phyloP scores from a whole-genome alignment of 2,888 invertebrate species.

The Meteorus colon region DNA sequence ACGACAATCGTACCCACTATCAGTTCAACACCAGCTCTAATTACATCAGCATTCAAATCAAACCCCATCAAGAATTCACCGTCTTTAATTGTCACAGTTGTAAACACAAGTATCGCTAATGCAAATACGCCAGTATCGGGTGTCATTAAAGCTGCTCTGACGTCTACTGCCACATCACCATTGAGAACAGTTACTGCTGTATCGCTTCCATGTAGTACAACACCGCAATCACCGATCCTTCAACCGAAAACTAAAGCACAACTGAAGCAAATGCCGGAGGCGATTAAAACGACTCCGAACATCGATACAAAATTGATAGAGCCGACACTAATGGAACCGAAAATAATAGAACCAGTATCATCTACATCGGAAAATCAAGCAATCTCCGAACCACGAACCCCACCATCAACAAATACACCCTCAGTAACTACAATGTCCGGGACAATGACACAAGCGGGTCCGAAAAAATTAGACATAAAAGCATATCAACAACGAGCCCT shows the following conservation, averaged over 20 bases:
- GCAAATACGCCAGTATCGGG: background rate
- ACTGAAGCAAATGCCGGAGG: constrained; percentile 62
- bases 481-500: constrained; percentile 64
- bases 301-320: background rate
- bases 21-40: background rate
- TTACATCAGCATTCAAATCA: constrained; percentile 9
- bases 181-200: background rate
- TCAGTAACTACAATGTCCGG: background rate
- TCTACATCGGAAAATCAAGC: constrained; percentile 17
- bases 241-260: constrained; percentile 63
- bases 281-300: background rate
- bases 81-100: background rate
- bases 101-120: background rate
- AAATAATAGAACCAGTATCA: constrained; percentile 6
- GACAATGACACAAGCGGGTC: constrained; percentile 36
- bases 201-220: background rate
- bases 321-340: background rate
- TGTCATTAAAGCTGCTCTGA: background rate
- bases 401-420: background rate
- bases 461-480: constrained; percentile 65
- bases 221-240: constrained; percentile 30
- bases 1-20: background rate
- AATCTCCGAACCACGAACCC: background rate
- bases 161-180: constrained; percentile 3
- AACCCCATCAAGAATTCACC: background rate